phyloP scores from a whole-genome alignment of 2,888 invertebrate genomes.

The Alloplasta piceator region DNA sequence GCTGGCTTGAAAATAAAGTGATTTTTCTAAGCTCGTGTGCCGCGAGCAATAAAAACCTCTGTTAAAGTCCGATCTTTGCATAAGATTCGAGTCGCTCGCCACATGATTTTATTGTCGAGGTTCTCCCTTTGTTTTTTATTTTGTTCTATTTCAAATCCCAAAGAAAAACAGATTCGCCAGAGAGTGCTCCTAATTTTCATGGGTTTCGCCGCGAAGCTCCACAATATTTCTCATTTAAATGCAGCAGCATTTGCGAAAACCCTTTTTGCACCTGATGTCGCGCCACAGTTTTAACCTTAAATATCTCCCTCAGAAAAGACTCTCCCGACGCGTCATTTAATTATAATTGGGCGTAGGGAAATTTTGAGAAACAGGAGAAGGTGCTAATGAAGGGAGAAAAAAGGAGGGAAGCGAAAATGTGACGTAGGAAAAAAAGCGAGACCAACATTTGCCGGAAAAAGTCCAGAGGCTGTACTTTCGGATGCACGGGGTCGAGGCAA shows the following conservation, averaged over 20 bases:
- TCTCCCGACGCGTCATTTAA: too few relatives aligned
- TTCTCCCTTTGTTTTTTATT: slow-evolving; percentile 1
- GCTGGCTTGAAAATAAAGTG: not conserved
- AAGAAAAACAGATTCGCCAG: slow-evolving; percentile 12
- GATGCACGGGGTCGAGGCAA: slow-evolving; percentile 34
- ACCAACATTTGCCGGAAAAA: not conserved
- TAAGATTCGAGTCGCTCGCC: slow-evolving; percentile 34
- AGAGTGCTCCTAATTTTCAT: not conserved
- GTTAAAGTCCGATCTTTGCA: slow-evolving; percentile 52
- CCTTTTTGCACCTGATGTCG: not conserved
- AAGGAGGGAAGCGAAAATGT: slow-evolving; percentile 4
- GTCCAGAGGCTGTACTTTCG: not conserved
- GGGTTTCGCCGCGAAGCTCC: not conserved
- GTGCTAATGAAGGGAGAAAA: not conserved
- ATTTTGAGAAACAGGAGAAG: not conserved
- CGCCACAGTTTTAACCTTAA: not conserved
- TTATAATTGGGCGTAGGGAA: not conserved
- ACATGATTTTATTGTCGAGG: not conserved
- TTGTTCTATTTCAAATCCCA: not conserved
- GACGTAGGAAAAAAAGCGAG: slow-evolving; percentile 4
- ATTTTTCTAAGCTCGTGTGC: slow-evolving; percentile 12
- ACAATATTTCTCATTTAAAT: not conserved
- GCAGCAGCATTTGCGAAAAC: not conserved
- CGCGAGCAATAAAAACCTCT: slow-evolving; percentile 12
- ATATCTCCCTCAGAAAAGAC: too few relatives aligned